phyloP scores from a whole-genome alignment of 1,140 invertebrate genomes.

The Diachasma alloeum region DNA sequence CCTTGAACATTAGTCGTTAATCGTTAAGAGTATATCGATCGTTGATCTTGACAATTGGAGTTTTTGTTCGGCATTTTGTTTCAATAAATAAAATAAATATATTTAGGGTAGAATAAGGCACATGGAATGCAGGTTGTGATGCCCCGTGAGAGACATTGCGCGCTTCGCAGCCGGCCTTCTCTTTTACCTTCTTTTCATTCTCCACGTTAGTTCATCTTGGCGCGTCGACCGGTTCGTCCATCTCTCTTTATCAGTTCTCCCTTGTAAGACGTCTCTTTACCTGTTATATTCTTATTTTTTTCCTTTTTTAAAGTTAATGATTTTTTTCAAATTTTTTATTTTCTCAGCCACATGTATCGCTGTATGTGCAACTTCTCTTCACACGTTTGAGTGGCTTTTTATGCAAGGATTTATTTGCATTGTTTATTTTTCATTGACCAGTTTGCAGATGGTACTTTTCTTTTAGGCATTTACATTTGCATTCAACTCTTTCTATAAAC shows the following conservation, averaged over 20 bases:
- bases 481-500: no score
- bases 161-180: neutral
- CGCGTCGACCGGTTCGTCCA: constrained; percentile 24
- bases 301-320: neutral
- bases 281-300: constrained; percentile 13
- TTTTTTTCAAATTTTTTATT: neutral
- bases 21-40: neutral
- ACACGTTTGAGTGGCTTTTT: neutral
- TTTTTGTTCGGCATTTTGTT: neutral
- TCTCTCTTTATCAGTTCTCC: constrained; percentile 17
- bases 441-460: neutral
- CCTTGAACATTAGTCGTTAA: neutral
- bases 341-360: neutral
- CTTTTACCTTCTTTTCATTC: constrained; percentile 29
- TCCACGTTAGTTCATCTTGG: constrained; percentile 20
- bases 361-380: neutral
- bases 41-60: neutral
- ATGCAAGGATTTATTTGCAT: neutral
- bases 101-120: constrained; percentile 15
- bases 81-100: constrained; percentile 1
- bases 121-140: constrained; percentile 26
- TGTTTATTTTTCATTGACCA: neutral
- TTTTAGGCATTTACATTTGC: no score
- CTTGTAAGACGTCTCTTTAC: constrained; percentile 23
- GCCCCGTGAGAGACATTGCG: neutral